phyloP scores from a whole-genome alignment of 1,140 invertebrate genomes.

The Ooceraea biroi region DNA sequence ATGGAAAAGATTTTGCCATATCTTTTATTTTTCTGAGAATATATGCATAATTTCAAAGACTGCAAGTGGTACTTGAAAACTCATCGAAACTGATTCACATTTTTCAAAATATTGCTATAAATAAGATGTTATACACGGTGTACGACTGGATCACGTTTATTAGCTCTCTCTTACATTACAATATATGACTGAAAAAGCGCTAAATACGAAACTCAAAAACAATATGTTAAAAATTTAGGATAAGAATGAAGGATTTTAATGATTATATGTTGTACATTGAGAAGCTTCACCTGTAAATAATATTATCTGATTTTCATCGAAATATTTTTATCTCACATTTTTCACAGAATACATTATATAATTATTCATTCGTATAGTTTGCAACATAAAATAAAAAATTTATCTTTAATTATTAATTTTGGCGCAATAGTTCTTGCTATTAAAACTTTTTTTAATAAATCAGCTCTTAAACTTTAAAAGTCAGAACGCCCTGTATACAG shows the following conservation, averaged over 20 bases:
- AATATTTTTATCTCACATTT: conserved; percentile 15
- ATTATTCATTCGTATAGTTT: conserved; percentile 31
- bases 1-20: neutral
- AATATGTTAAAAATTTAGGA: conserved; percentile 28
- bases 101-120: conserved; percentile 28
- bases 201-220: conserved; percentile 44
- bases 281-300: conserved; percentile 52
- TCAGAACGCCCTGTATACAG: conserved; percentile 27
- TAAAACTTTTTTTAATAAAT: conserved; percentile 23
- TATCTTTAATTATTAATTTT: conserved; percentile 20
- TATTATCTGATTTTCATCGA: conserved; percentile 34
- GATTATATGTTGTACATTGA: conserved; percentile 39
- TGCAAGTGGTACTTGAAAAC: conserved; percentile 45
- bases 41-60: conserved; percentile 40
- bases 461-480: conserved; percentile 49
- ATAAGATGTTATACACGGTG: conserved; percentile 45
- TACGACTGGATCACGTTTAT: conserved; percentile 55
- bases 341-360: neutral
- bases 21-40: neutral
- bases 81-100: conserved; percentile 34
- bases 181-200: conserved; percentile 31
- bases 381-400: neutral
- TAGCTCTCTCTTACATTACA: conserved; percentile 42
- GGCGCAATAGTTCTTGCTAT: neutral
- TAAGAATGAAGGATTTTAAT: conserved; percentile 37